These are phyloP conservation scores for Trogon melanurus DNA, from an alignment of 2,113 vertebrate genomes.

Conservation along the genomic window DNA sequence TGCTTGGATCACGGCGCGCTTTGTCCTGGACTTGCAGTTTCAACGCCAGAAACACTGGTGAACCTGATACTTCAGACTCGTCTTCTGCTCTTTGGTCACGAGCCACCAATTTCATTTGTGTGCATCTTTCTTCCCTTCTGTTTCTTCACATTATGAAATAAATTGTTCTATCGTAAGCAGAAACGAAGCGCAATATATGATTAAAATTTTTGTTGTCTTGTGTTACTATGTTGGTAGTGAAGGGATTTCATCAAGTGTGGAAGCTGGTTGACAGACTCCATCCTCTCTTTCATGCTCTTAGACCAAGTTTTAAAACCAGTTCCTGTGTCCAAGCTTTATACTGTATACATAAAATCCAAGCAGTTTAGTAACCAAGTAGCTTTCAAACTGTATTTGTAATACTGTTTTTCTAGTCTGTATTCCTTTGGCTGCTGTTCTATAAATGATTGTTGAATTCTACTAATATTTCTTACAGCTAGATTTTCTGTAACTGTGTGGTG, in stretches of 20 bases:
- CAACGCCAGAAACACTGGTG: background rate
- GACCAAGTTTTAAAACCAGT: background rate
- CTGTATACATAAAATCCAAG: background rate
- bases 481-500: background rate
- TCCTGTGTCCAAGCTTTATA: background rate
- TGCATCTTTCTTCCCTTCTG: background rate
- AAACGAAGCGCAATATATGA: background rate
- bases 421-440: background rate
- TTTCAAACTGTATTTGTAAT: background rate
- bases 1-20: background rate
- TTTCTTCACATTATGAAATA: background rate
- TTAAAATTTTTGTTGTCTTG: background rate
- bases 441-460: background rate
- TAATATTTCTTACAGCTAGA: background rate
- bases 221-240: background rate
- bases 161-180: background rate
- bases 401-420: background rate
- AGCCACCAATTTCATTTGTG: background rate
- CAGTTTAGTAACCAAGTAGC: background rate
- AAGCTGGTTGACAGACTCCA: background rate
- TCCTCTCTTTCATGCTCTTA: background rate
- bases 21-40: background rate
- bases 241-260: background rate
- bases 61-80: background rate
- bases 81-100: accelerated